Percentiles rank a stretch among this genome's conserved stretches.
Evolutionary conservation across 2,888 invertebrate genomes (phyloP).

Genomic region (Heliconius erato): DNA sequence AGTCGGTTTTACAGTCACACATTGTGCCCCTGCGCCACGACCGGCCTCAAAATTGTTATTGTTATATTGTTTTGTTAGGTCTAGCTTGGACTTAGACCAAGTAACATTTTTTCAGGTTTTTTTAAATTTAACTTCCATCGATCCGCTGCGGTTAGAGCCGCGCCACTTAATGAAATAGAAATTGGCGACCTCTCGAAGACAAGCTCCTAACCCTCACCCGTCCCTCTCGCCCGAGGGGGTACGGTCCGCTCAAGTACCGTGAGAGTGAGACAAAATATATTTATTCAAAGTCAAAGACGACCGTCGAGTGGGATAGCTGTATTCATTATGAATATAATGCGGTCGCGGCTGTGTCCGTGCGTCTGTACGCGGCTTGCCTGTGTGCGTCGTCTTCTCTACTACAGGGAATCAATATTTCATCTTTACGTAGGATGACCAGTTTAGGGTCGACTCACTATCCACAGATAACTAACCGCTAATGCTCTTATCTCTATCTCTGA

Average conservation of each 20-base stretch:
- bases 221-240: conserved; percentile 74
- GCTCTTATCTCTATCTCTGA: not conserved
- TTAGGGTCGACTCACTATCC: conserved; percentile 58
- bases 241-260: conserved; percentile 72
- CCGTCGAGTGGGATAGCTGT: conserved; percentile 84
- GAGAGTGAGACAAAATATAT: conserved; percentile 82
- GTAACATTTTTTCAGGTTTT: conserved; percentile 66
- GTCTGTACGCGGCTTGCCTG: conserved; percentile 71
- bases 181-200: conserved; percentile 85
- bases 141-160: conserved; percentile 81
- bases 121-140: conserved; percentile 67
- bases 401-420: conserved; percentile 83
- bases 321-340: conserved; percentile 86
- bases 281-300: conserved; percentile 86
- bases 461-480: conserved; percentile 27
- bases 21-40: too few species aligned
- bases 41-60: not conserved
- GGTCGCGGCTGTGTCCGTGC: conserved; percentile 82
- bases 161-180: conserved; percentile 85
- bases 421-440: conserved; percentile 73
- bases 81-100: not conserved
- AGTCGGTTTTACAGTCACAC: too few species aligned
- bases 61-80: not conserved
- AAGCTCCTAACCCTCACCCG: conserved; percentile 80
- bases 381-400: conserved; percentile 78